phyloP scores from a whole-genome alignment of 2,888 invertebrate species.

The Alloplasta piceator region DNA sequence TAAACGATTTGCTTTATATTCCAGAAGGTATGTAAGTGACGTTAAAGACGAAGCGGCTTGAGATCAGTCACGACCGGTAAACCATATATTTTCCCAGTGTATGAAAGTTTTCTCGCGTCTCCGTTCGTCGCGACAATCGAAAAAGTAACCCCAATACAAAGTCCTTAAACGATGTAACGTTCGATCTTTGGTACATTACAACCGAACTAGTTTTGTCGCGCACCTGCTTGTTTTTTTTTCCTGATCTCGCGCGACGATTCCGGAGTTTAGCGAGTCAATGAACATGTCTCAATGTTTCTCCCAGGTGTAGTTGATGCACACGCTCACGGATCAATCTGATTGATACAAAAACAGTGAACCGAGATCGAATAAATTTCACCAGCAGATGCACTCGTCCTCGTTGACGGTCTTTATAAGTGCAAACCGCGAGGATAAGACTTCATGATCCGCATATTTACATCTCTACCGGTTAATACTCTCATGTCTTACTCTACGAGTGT shows the following conservation, averaged over 20 bases:
- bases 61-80: conserved; percentile 51
- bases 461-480: too few relatives aligned
- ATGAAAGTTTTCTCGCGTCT: conserved; percentile 29
- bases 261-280: not conserved
- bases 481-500: too few relatives aligned
- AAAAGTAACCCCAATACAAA: conserved; percentile 39
- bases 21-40: not conserved
- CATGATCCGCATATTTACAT: too few relatives aligned
- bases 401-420: too few relatives aligned
- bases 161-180: conserved; percentile 57
- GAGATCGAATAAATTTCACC: conserved; percentile 52
- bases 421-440: too few relatives aligned
- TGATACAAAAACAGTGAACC: conserved; percentile 55
- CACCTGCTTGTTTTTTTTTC: conserved; percentile 9
- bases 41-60: conserved; percentile 20
- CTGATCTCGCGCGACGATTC: conserved; percentile 6
- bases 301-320: conserved; percentile 6
- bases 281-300: not conserved
- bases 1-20: too few relatives aligned
- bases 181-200: conserved; percentile 54
- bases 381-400: too few relatives aligned
- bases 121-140: conserved; percentile 36
- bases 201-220: conserved; percentile 56
- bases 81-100: conserved; percentile 49
- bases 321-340: conserved; percentile 19